Conservation (phyloP, 2,888 invertebrate genomes). For the Leptopilina syphax region DNA sequence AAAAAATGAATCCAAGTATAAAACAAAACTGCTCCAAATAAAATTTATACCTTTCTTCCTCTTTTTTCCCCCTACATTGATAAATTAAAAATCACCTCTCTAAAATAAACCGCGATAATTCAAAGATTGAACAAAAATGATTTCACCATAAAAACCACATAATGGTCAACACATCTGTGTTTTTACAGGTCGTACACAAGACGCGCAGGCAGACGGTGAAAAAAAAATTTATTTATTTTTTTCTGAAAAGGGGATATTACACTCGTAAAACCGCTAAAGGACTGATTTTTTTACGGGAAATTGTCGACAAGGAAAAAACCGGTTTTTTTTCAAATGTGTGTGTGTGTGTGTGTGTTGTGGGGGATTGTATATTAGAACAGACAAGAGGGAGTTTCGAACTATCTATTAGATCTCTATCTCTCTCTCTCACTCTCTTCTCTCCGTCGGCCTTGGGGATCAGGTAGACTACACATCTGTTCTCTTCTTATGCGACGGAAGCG, state of each 20-base stretch:
- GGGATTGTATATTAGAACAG: conserved; percentile 47
- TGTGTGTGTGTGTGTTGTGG: conserved; percentile 44
- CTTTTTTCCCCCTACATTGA: no score
- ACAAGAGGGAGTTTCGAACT: conserved; percentile 41
- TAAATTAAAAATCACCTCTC: conserved; percentile 7
- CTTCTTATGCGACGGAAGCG: conserved; percentile 54
- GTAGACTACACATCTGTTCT: conserved; percentile 56
- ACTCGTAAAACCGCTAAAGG: conserved; percentile 46
- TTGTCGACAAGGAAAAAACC: conserved; percentile 51
- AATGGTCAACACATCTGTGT: conserved; percentile 26
- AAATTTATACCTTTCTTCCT: no score
- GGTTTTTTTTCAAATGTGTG: conserved; percentile 47
- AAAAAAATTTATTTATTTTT: not conserved
- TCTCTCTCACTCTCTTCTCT: not conserved
- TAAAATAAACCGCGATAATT: not conserved
- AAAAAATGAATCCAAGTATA: no score
- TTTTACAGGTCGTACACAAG: conserved; percentile 37
- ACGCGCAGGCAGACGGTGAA: not conserved
- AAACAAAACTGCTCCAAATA: no score
- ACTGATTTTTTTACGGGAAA: conserved; percentile 52
- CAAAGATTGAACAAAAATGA: conserved; percentile 17
- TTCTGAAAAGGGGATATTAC: conserved; percentile 19
- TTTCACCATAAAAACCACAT: conserved; percentile 35
- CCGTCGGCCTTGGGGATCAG: conserved; percentile 53
- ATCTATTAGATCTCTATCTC: conserved; percentile 57